Percentiles rank a stretch among this genome's conserved stretches.
Conservation (phyloP, 2,888 invertebrate genomes). For the Leucophenga maculata region DNA sequence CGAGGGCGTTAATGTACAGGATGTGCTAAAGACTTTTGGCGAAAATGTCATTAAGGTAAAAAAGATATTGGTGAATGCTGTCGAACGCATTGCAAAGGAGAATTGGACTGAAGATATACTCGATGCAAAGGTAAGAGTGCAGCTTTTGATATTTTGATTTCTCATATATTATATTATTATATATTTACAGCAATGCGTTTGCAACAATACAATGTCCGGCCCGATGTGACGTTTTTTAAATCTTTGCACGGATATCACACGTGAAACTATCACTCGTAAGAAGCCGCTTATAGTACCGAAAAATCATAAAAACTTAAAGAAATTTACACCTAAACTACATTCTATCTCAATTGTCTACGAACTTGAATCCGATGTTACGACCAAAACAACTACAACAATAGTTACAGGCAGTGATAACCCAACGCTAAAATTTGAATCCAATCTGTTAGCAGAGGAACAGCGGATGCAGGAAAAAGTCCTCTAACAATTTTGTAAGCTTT, state of each 20-base stretch:
- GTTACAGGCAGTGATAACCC: not conserved
- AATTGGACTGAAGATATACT: constrained; percentile 81
- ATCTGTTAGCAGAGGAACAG: too few relatives aligned
- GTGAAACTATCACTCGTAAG: constrained; percentile 53
- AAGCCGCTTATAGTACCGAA: constrained; percentile 39
- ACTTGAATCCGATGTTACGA: constrained; percentile 40
- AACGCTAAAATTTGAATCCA: too few relatives aligned
- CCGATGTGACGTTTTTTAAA: constrained; percentile 66
- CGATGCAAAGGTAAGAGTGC: constrained; percentile 76
- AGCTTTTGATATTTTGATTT: not conserved
- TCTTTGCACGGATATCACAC: constrained; percentile 58
- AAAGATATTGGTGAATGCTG: constrained; percentile 79
- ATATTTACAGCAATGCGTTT: constrained; percentile 60
- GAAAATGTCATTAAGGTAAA: constrained; percentile 86
- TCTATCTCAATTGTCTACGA: constrained; percentile 62
- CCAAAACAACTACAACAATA: constrained; percentile 21
- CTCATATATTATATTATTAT: constrained; percentile 1
- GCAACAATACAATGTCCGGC: constrained; percentile 65
- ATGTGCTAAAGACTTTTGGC: constrained; percentile 85
- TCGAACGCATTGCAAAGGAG: constrained; percentile 80
- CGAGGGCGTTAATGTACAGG: constrained; percentile 78
- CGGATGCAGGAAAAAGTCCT: too few relatives aligned
- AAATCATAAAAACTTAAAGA: constrained; percentile 35
- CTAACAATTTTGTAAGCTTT: not conserved
- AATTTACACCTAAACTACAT: constrained; percentile 47